phyloP scores from a whole-genome alignment of 2,113 vertebrate species.

The Otocyon megalotis region DNA sequence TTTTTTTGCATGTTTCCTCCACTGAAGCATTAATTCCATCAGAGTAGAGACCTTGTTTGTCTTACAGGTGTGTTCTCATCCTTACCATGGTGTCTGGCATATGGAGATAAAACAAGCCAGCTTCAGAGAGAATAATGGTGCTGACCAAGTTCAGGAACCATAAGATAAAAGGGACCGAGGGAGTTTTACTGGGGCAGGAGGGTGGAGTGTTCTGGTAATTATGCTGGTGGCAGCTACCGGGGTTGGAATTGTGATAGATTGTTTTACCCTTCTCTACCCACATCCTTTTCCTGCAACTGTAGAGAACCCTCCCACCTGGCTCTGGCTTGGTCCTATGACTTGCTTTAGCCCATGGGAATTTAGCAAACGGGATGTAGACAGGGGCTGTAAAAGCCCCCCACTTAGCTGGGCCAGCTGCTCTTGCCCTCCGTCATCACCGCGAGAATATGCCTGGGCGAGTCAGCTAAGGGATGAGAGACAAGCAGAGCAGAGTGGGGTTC shows the following conservation, averaged over 20 bases:
- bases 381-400: neutral
- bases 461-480: neutral
- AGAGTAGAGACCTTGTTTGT: neutral
- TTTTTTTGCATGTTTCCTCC: neutral
- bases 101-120: neutral
- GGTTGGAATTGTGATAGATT: neutral
- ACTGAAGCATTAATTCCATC: too few species aligned
- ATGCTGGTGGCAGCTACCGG: neutral
- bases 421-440: rapidly evolving
- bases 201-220: neutral
- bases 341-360: neutral
- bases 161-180: neutral
- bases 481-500: neutral
- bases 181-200: neutral
- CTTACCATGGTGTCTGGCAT: neutral
- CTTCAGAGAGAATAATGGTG: neutral
- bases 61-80: neutral
- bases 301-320: neutral
- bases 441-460: neutral
- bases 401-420: neutral
- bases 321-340: neutral
- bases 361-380: neutral
- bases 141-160: neutral
- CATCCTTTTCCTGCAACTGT: too few species aligned
- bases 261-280: neutral